Conservation (phyloP, 2,797 vertebrate species). For the Oryzias sinensis region DNA sequence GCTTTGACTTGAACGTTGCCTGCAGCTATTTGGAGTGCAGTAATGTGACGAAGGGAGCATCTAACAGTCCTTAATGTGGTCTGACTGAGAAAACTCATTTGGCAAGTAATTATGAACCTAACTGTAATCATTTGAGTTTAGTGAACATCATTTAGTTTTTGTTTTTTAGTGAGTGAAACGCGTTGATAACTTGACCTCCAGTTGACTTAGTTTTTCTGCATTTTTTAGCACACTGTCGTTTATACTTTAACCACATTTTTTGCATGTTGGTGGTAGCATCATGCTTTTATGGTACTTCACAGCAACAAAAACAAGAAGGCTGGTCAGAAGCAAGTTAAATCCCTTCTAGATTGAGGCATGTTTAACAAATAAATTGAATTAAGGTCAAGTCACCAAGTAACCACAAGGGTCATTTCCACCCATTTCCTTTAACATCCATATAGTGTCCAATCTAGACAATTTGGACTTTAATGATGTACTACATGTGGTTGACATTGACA, state of each 20-base stretch:
- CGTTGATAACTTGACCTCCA: background rate
- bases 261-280: background rate
- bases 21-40: constrained; percentile 17
- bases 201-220: background rate
- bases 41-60: constrained; percentile 23
- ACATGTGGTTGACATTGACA: too few species aligned
- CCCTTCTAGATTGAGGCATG: too few species aligned
- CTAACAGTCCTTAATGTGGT: constrained; percentile 14
- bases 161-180: background rate
- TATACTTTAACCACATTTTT: background rate
- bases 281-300: background rate
- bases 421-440: too few species aligned
- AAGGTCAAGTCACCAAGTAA: too few species aligned
- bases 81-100: constrained; percentile 38
- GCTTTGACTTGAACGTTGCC: constrained; percentile 20
- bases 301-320: background rate
- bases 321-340: too few species aligned
- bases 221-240: background rate
- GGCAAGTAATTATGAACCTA: constrained; percentile 9
- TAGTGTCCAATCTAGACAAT: too few species aligned
- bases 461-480: too few species aligned
- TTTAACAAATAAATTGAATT: too few species aligned
- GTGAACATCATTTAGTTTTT: background rate
- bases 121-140: constrained; percentile 3
- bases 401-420: too few species aligned